Conservation (phyloP, 2,797 vertebrate genomes). For the Benthosema pterotum region DNA sequence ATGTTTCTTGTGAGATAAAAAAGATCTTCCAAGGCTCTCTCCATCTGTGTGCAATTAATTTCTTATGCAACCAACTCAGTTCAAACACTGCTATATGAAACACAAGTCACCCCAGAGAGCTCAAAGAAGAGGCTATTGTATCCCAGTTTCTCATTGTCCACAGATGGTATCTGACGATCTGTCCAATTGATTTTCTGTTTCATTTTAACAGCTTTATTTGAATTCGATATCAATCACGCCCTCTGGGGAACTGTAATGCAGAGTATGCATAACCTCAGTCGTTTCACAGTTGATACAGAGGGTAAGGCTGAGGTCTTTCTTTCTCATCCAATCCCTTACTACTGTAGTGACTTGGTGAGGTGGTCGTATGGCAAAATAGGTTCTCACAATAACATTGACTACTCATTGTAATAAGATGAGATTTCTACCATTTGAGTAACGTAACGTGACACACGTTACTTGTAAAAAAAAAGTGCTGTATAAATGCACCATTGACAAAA, state of each 20-base stretch:
- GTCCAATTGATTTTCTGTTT: slow-evolving; percentile 11
- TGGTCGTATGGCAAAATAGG: background rate
- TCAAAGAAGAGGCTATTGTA: slow-evolving; percentile 10
- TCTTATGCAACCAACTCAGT: slow-evolving; percentile 18
- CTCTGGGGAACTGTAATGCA: background rate
- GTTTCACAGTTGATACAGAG: too few species aligned
- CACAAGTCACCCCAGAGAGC: slow-evolving; percentile 16
- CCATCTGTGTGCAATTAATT: slow-evolving; percentile 35
- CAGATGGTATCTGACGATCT: background rate
- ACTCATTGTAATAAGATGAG: too few species aligned
- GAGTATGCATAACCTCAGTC: background rate
- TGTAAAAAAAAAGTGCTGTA: too few species aligned
- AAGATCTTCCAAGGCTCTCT: slow-evolving; percentile 28
- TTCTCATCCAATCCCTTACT: too few species aligned
- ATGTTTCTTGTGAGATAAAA: slow-evolving; percentile 5
- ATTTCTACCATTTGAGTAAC: too few species aligned
- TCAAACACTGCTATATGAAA: slow-evolving; percentile 47
- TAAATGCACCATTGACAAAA: too few species aligned
- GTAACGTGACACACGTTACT: too few species aligned
- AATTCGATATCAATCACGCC: slow-evolving; percentile 10
- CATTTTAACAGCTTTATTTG: slow-evolving; percentile 7
- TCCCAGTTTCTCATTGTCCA: slow-evolving; percentile 3
- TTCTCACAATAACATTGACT: background rate
- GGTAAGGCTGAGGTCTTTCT: too few species aligned
- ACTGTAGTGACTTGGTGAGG: background rate